phyloP scores from a whole-genome alignment of 2,888 invertebrate genomes.

The Melieria picta region DNA sequence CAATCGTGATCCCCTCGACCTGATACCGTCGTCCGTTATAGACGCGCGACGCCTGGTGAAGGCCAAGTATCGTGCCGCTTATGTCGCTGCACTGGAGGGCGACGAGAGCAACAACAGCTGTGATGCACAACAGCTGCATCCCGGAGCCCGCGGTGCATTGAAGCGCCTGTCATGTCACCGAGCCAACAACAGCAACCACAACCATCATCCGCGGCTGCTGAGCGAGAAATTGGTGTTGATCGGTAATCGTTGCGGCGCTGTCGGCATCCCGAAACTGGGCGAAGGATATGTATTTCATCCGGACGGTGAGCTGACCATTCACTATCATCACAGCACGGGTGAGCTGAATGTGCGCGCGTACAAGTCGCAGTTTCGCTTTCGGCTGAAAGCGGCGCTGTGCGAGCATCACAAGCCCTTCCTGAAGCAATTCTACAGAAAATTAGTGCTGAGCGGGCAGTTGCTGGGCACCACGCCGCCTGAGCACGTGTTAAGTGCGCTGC shows the following conservation, averaged over 20 bases:
- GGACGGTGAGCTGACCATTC: conserved; percentile 58
- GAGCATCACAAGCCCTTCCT: conserved; percentile 63
- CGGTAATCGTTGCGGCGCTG: conserved; percentile 20
- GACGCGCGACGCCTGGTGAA: conserved; percentile 50
- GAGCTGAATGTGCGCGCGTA: conserved; percentile 63
- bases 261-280: conserved; percentile 37
- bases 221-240: conserved; percentile 34
- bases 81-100: conserved; percentile 26
- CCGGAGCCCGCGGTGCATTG: conserved; percentile 35
- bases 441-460: conserved; percentile 58
- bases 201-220: conserved; percentile 26
- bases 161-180: conserved; percentile 41
- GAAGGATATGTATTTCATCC: conserved; percentile 61
- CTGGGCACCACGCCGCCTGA: conserved; percentile 59
- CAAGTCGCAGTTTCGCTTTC: conserved; percentile 62
- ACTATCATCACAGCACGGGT: conserved; percentile 60
- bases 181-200: conserved; percentile 40
- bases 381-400: conserved; percentile 59
- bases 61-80: conserved; percentile 48
- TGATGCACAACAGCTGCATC: conserved; percentile 34
- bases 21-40: conserved; percentile 57
- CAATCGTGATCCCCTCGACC: conserved; percentile 57
- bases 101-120: conserved; percentile 46
- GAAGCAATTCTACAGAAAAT: conserved; percentile 61
- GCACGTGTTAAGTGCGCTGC: conserved; percentile 54